Evolutionary conservation across 1,140 invertebrate genomes (phyloP).

Genomic region (Panagrolaimus sp.): DNA sequence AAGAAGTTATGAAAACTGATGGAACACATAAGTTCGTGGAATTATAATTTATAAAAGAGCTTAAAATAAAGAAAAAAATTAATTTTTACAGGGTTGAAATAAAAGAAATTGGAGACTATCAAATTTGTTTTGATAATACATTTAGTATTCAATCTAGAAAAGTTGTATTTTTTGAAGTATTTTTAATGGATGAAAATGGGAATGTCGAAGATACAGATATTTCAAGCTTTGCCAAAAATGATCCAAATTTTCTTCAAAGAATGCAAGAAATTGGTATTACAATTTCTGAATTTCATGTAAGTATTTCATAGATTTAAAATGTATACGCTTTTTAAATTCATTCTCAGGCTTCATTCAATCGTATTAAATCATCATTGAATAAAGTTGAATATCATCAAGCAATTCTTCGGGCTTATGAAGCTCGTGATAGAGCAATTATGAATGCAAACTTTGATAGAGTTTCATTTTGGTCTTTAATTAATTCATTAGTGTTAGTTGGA

Average conservation of each 20-base stretch:
- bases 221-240: conserved; percentile 33
- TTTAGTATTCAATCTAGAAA: conserved; percentile 60
- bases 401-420: conserved; percentile 58
- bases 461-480: conserved; percentile 59
- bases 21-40: conserved; percentile 59
- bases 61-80: conserved; percentile 1
- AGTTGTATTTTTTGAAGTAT: conserved; percentile 60
- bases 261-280: conserved; percentile 35
- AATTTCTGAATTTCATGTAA: conserved; percentile 36
- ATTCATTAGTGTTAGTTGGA: conserved; percentile 59
- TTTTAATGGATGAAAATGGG: conserved; percentile 51
- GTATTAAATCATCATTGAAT: conserved; percentile 59
- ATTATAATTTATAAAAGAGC: background rate
- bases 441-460: conserved; percentile 60
- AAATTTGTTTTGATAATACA: conserved; percentile 62
- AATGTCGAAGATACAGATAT: conserved; percentile 58
- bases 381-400: conserved; percentile 59
- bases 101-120: conserved; percentile 58
- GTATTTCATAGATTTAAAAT: conserved; percentile 8
- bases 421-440: conserved; percentile 59
- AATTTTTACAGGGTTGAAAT: conserved; percentile 31
- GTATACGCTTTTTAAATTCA: conserved; percentile 15
- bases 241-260: conserved; percentile 26
- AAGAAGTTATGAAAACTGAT: conserved; percentile 58
- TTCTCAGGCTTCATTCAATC: conserved; percentile 57